Evolutionary conservation across 2,113 vertebrate genomes (phyloP), one percentile per base, ranked within the genome.

Genomic region (Mastomys natalensis): DNA sequence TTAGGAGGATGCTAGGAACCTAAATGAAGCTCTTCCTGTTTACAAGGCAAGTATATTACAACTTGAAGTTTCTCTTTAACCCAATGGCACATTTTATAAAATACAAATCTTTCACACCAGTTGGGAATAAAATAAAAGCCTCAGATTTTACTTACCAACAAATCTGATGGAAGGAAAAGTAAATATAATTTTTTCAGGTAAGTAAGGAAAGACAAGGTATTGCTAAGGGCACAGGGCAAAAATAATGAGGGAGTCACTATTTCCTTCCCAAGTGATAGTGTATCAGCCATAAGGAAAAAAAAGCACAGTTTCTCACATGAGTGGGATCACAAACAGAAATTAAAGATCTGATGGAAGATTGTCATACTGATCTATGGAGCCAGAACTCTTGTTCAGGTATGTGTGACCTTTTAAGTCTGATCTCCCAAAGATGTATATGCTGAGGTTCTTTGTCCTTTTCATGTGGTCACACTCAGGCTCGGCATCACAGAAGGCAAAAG

Each of bases 401-500:
- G n/a, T 13, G 5, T 85, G 53, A 74, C 12, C 15, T 70, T 58
- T 62, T 84, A 68, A 13, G 7, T 78, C 64, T 95, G n/a, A 4
- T 13, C 16, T 86, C 89, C 64, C 21, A 92, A 85, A 16, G 21
- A 80, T 70, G 78, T 94, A 58, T 90, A 43, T 68, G n/a, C 34
- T 76, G 45, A 87, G 45, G 17, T 62, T 48, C 60, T 95, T 40
- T 53, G 29, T 78, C 37, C 3, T 91, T 60, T 87, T 43, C 82
- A 55, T 37, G 53, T 34, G 29, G 37, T 29, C n/a, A 91, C 53
- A 68, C 17, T 43, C 58, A 89, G 40, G 60, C 40, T 82, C 78
- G 94, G 40, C 24, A 64, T 60, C 68, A 93, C 34, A 89, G 92
- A 95, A 76, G 17, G 58, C 40, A 84, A 84, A 72, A 68, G 22